Base-by-base conservation (phyloP, 2,888 invertebrate species). In the Myathropa florea region DNA sequence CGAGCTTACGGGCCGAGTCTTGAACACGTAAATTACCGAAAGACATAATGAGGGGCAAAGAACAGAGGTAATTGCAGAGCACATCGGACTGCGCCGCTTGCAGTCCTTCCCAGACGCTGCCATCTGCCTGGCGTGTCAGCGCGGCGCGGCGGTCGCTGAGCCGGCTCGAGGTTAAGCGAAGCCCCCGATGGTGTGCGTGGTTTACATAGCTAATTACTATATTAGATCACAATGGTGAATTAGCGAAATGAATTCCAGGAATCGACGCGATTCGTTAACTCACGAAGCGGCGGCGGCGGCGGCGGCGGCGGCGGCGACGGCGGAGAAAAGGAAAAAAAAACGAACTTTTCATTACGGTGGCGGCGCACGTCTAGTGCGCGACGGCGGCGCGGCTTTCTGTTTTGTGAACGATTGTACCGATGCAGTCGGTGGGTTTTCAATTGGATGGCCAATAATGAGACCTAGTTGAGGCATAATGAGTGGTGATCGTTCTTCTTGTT, bases 131-230 rank as follows among this genome's bases (percentile, higher is more conserved):
- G 46, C 46, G 18, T 18, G 18, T 7, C 46, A 18, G 18, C 7
- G 1, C 4, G 18, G 18, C 46, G 46, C 3, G 18, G 46, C 46
- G 46, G 46, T 46, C 46, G 46, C 18, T 18, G 18, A 46, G 46
- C 46, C n/a, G 46, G 18, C 18, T n/a, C 46, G 46, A 46, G 46
- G 46, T 46, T 46, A 46, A 46, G 18, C 18, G 46, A 46, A 18
- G 46, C 46, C 24, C 24, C 72, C 21, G 57, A 24, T 10, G 57
- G 57, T 61, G 78, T 79, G 83, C 83, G 78, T 86, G 82, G 86
- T 75, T 79, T 79, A 86, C 83, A 86, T 61, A 78, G 71, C 36
- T 86, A 86, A 86, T 83, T 79, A 61, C 83, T 86, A 75, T 83
- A 86, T 86, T 83, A 79, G 83, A 83, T 86, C 83, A 83, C 68